Percentiles rank a stretch among this genome's conserved stretches.
phyloP scores from a whole-genome alignment of 1,140 invertebrate species.

The Mya arenaria region DNA sequence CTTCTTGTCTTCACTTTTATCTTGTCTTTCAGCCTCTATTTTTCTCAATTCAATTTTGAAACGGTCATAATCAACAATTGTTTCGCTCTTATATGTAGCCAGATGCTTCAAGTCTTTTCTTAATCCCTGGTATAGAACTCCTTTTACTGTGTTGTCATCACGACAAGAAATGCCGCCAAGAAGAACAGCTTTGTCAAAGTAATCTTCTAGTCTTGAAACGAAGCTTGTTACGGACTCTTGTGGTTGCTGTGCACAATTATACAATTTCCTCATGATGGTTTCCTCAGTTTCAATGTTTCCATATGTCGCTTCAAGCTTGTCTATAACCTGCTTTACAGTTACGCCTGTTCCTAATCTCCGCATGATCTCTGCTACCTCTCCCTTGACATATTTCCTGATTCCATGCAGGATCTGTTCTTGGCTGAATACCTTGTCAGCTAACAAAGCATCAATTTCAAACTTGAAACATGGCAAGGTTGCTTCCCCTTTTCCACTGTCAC shows the following conservation, averaged over 20 bases:
- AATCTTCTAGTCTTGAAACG: conserved; percentile 22
- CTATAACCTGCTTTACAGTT: not conserved
- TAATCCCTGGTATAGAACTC: conserved; percentile 11
- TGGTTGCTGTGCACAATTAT: conserved; percentile 3
- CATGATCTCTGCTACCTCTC: not conserved
- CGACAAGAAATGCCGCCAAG: not conserved
- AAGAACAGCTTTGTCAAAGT: conserved; percentile 9
- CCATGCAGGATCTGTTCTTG: not conserved
- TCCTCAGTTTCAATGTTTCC: not conserved
- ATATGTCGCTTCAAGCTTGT: conserved; percentile 1
- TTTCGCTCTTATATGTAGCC: conserved; percentile 15
- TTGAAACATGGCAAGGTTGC: too few relatives aligned
- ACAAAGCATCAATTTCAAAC: too few relatives aligned
- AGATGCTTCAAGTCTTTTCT: not conserved
- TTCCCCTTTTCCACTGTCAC: too few relatives aligned
- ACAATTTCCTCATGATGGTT: conserved; percentile 15
- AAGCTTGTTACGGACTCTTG: not conserved
- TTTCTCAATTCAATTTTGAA: conserved; percentile 31
- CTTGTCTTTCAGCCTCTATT: not conserved
- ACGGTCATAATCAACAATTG: conserved; percentile 3
- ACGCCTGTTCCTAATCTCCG: not conserved
- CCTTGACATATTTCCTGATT: not conserved
- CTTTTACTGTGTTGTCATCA: conserved; percentile 5
- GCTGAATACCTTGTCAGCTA: not conserved
- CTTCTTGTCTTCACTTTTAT: not conserved